Percentiles rank a stretch among this genome's conserved stretches.
phyloP scores from a whole-genome alignment of 2,888 invertebrate genomes.

The Bunonema sp. region DNA sequence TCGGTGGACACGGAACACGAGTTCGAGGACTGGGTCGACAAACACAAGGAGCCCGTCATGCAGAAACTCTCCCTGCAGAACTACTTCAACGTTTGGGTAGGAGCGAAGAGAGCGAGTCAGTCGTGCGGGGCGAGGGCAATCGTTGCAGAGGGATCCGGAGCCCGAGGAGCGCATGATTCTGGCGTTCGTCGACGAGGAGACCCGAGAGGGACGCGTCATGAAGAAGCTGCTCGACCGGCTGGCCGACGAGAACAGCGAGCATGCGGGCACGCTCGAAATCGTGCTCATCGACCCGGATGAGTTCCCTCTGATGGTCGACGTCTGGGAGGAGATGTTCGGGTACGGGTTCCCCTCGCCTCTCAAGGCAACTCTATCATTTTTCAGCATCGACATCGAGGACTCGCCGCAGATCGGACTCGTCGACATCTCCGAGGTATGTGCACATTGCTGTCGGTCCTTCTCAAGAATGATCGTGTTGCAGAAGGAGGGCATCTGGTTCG shows the following conservation, averaged over 20 bases:
- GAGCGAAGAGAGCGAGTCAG: neutral
- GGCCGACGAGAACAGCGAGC: slow-evolving; percentile 42
- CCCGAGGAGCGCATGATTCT: slow-evolving; percentile 42
- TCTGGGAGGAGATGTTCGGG: slow-evolving; percentile 46
- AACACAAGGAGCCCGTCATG: slow-evolving; percentile 44
- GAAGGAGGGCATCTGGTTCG: slow-evolving; percentile 44
- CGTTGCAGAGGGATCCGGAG: slow-evolving; percentile 36
- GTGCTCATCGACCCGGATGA: slow-evolving; percentile 44
- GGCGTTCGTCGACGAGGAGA: slow-evolving; percentile 43
- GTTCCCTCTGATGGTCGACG: slow-evolving; percentile 45
- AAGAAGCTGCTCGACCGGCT: slow-evolving; percentile 38
- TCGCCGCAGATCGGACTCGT: slow-evolving; percentile 43
- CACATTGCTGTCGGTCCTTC: neutral
- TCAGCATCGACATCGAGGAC: slow-evolving; percentile 44
- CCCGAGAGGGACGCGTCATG: slow-evolving; percentile 40
- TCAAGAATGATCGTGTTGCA: slow-evolving; percentile 7
- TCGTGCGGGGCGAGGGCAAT: neutral
- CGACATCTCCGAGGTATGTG: slow-evolving; percentile 37
- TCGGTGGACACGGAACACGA: slow-evolving; percentile 40
- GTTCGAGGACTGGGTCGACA: slow-evolving; percentile 45
- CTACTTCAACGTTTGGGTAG: slow-evolving; percentile 44
- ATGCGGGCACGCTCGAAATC: slow-evolving; percentile 43
- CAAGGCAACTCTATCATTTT: too few relatives aligned
- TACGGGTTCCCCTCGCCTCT: too few relatives aligned
- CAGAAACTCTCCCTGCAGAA: slow-evolving; percentile 40